These are phyloP conservation scores for Hymenochirus boettgeri DNA, from an alignment of 2,113 vertebrate species.

Conservation along the genomic window DNA sequence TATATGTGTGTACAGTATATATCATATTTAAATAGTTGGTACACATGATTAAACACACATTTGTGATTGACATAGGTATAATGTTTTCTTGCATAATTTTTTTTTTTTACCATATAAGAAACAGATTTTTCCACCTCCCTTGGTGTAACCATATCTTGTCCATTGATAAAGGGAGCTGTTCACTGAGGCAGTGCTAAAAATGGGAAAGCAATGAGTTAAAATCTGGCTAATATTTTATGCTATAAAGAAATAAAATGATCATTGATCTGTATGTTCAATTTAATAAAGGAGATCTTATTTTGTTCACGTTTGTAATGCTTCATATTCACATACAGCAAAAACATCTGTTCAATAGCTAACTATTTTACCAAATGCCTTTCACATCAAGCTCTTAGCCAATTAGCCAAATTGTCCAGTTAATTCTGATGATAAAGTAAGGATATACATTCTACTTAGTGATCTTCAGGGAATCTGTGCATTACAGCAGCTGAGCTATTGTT, in stretches of 20 bases:
- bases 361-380: slow-evolving; percentile 8
- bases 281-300: no score
- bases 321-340: background rate
- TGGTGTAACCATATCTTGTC: no score
- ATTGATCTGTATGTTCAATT: no score
- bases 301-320: background rate
- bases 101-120: no score
- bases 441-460: slow-evolving; percentile 42
- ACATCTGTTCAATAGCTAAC: background rate
- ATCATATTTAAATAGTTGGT: no score
- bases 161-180: slow-evolving; percentile 47
- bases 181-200: slow-evolving; percentile 49
- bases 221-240: background rate
- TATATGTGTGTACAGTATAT: no score
- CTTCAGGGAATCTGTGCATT: slow-evolving; percentile 40
- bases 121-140: no score
- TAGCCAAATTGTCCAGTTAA: slow-evolving; percentile 3
- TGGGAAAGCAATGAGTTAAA: slow-evolving; percentile 1
- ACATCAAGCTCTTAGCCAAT: slow-evolving; percentile 3
- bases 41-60: no score
- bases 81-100: no score
- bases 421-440: background rate
- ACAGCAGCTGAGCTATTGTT: slow-evolving; percentile 34
- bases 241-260: no score
- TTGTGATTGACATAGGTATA: no score